Conservation (phyloP, 2,888 invertebrate genomes). For the Crematogaster levior region DNA sequence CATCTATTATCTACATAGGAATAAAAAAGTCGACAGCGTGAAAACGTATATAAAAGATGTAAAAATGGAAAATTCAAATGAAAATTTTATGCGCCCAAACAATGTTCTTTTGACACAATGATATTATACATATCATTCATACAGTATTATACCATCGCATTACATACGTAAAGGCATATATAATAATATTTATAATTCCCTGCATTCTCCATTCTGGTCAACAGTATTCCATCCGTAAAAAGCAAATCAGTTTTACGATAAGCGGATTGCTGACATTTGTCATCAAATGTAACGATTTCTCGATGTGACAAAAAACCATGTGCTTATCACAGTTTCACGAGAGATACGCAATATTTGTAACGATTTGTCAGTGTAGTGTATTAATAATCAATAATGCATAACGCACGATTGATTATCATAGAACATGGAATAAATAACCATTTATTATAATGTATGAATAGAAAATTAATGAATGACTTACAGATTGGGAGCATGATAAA, state of each 20-base stretch:
- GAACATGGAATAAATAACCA: background rate
- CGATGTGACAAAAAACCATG: background rate
- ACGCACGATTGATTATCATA: background rate
- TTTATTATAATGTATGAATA: background rate
- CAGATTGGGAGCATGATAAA: background rate
- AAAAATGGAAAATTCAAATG: background rate
- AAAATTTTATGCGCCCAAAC: background rate
- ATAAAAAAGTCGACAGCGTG: background rate
- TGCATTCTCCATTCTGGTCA: background rate
- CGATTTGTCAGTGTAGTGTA: conserved; percentile 1
- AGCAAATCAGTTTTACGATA: conserved; percentile 30
- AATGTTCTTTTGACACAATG: background rate
- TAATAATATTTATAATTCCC: background rate
- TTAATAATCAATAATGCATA: conserved; percentile 29
- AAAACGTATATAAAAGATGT: conserved; percentile 10
- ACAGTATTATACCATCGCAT: background rate
- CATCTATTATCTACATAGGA: too few relatives aligned
- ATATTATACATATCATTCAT: background rate
- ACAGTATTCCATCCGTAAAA: background rate
- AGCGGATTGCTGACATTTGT: conserved; percentile 30
- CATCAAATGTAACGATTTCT: conserved; percentile 23
- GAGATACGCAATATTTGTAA: background rate
- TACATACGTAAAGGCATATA: background rate
- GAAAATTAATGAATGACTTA: conserved; percentile 21
- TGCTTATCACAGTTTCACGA: background rate